phyloP scores from a whole-genome alignment of 2,797 vertebrate genomes.

The Staurois parvus region DNA sequence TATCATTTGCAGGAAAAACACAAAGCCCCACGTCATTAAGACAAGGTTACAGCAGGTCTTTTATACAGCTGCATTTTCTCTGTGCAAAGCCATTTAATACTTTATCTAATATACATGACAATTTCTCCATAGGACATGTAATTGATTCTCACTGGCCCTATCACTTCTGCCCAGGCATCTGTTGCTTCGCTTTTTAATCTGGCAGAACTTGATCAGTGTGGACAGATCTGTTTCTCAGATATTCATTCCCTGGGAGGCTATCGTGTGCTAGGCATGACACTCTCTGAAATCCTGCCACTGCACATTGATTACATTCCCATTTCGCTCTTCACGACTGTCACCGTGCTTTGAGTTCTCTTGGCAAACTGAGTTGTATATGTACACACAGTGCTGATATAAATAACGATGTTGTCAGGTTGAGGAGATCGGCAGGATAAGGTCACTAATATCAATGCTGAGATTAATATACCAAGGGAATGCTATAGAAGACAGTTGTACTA shows the following conservation, averaged over 20 bases:
- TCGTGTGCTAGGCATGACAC: conserved; percentile 67
- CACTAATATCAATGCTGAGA: background rate
- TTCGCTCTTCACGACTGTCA: conserved; percentile 46
- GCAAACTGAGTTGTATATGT: conserved; percentile 4
- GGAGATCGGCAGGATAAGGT: background rate
- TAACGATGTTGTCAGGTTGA: background rate
- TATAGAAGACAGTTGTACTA: background rate
- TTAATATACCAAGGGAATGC: background rate
- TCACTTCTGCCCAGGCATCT: conserved; percentile 77
- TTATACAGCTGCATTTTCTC: conserved; percentile 13
- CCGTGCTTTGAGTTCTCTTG: conserved; percentile 46
- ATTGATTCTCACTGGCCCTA: conserved; percentile 73
- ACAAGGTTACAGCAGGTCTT: conserved; percentile 36
- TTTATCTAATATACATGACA: conserved; percentile 81
- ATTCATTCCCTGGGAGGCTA: conserved; percentile 68
- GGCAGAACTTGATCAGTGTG: conserved; percentile 68
- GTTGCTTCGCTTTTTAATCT: conserved; percentile 71
- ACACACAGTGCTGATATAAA: conserved; percentile 16
- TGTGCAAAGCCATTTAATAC: conserved; percentile 72
- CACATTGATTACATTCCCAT: conserved; percentile 65
- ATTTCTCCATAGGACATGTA: conserved; percentile 73
- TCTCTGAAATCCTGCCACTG: conserved; percentile 68
- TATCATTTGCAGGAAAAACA: background rate
- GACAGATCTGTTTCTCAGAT: conserved; percentile 71
- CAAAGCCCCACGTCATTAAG: background rate